Base-by-base conservation (phyloP, 2,888 invertebrate genomes). In the Hyposoter dolosus region DNA sequence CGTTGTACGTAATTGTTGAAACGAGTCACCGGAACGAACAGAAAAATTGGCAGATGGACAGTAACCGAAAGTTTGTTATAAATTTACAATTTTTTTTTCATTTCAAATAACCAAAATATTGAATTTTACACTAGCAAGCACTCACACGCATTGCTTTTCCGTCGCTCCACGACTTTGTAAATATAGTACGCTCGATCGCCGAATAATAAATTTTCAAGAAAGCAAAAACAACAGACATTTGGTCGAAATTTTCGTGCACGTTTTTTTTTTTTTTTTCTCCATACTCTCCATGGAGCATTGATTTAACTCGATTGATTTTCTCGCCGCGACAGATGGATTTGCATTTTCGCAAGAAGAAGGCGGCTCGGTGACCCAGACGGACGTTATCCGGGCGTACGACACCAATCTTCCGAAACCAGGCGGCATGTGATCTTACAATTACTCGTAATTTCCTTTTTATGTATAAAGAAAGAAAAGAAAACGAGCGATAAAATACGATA, bases 321-420 rank as follows among this genome's bases (percentile, higher is more conserved):
- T 60, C 68, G 85, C 82, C 53, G 79, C 79, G 19, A 84, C 66
- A 99, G 99, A 99, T 97, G 99, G 99, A 88, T 99, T 98, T 95
- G 99, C 99, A 90, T 99, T 99, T 95, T 99, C 99, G 66, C 99
- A 99, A 97, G 99, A 99, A 95, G 99, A 99, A 95, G 98, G 98
- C 93, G 99, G 99, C 89, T 98, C 97, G 91, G 98, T 99, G 88
- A 97, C 98, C 76, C 98, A 99, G 95, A 97, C 98, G 89, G 98
- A 98, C 93, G 97, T 99, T 93, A 99, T 99, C 94, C 97, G 99
- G 94, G 98, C 98, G 77, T 99, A 99, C 96, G 98, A 99, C 95
- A 98, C 99, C 90, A 98, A 97, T 93, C 96, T 96, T 94, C 98
- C 97, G 94, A 97, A 98, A 94, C 97, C 97, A 90, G 96, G 96